Base-by-base conservation (phyloP, 1,140 invertebrate species). In the Solenopsis invicta region DNA sequence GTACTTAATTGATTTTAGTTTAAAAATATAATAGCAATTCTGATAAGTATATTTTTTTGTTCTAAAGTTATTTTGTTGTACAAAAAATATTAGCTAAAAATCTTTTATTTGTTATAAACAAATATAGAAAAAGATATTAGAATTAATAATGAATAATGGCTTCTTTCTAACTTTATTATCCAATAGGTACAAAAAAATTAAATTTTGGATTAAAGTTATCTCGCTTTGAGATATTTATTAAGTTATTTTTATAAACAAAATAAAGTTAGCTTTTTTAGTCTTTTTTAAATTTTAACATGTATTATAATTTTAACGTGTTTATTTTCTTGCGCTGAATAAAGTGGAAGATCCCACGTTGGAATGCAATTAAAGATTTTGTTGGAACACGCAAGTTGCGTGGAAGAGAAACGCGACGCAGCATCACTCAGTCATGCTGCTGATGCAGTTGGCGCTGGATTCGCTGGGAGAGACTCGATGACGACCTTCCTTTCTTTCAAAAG, bases 401-500 rank as follows among this genome's bases (percentile, higher is more conserved):
- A 62, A n/a, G 29, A 84, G 80, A 75, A 84, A 62, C 69, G 54
- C 61, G 52, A 48, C 41, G 41, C 59, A 45, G 56, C 67, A 61
- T 75, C 72, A 74, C 41, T 82, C 69, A 61, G 54, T 84, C 80
- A 24, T 84, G 13, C 37, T 50, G 80, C 61, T 50, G 74, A 87
- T 80, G 88, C 61, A 75, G 67, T 56, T 61, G 59, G 52, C 66
- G 62, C 66, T 78, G 45, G 34, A 84, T 85, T 80, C 52, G 18
- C 37, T 24, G 74, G 18, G 72, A 87, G 37, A 84, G 37, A 77
- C 71, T 10, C 64, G 50, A 67, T 59, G 56, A 37, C 85, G 88
- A 89, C 89, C 91, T 92, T 92, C 91, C 91, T 91, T 92, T 90
- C 88, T 87, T 91, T 91, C 45, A 66, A 92, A 92, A 92, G 91